phyloP scores from a whole-genome alignment of 2,113 vertebrate species.

The Epinephelus fuscoguttatus region DNA sequence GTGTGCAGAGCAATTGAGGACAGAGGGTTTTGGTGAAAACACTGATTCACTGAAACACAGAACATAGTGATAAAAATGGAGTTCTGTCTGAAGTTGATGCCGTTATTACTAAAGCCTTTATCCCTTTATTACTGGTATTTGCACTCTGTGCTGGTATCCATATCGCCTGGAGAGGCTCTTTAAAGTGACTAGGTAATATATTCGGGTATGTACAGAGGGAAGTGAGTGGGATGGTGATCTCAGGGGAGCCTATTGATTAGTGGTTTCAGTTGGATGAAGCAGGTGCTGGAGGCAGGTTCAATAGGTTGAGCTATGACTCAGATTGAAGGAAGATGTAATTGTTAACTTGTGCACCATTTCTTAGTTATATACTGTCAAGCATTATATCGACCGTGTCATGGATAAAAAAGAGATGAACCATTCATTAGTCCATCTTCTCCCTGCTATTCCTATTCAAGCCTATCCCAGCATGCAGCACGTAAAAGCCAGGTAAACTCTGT shows the following conservation, averaged over 20 bases:
- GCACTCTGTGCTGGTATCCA: constrained; percentile 36
- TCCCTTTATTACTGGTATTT: constrained; percentile 61
- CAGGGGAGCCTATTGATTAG: constrained; percentile 66
- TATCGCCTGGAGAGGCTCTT: constrained; percentile 33
- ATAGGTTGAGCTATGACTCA: constrained; percentile 64
- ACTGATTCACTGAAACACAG: constrained; percentile 13
- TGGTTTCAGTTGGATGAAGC: constrained; percentile 49
- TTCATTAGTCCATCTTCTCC: too few species aligned
- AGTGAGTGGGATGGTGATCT: constrained; percentile 55
- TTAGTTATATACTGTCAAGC: neutral
- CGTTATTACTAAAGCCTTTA: constrained; percentile 35
- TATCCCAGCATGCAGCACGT: neutral
- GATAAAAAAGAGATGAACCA: constrained; percentile 14
- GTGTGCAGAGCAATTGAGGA: constrained; percentile 22
- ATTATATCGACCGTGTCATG: constrained; percentile 17
- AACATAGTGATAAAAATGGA: constrained; percentile 19
- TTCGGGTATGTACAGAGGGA: constrained; percentile 41
- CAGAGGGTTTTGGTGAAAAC: constrained; percentile 1
- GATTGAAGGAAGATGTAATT: constrained; percentile 33
- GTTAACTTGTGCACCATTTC: constrained; percentile 16
- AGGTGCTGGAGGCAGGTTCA: constrained; percentile 55
- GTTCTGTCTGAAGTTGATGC: constrained; percentile 29
- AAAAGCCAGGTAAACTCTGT: neutral
- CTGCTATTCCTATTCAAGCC: neutral
- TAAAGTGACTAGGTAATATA: constrained; percentile 43